Base-by-base conservation (phyloP, 2,888 invertebrate species). In the Melanostoma scalare region DNA sequence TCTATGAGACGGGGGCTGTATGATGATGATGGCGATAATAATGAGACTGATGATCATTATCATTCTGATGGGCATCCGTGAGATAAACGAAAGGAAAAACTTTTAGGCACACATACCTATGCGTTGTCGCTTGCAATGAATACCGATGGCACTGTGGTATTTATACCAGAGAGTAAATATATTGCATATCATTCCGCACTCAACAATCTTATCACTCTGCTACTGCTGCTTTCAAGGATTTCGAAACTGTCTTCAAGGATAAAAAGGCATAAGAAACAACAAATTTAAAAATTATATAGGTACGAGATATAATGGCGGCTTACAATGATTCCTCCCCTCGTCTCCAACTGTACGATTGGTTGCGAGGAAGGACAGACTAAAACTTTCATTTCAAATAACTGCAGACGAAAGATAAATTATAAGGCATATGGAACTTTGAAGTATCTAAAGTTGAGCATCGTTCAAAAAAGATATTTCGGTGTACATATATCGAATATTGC, bases 41-140 rank as follows among this genome's bases (percentile, higher is more conserved):
- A 63, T 40, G 52, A 81, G 53, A 35, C 65, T 50, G 65, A 48
- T 67, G 38, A 71, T 75, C 65, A 71, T 79, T 74, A 67, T 79
- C 65, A 79, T 82, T 77, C 81, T 61, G 67, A 38, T 44, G 61
- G 50, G 79, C 72, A 81, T 76, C 72, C 61, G 61, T 81, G 72
- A 81, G 72, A 81, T 72, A 76, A 76, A 81, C 67, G 72, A 72
- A 76, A 81, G 67, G 61, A 74, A 69, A 79, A 74, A 76, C 65
- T 76, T 71, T 58, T 61, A 68, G 67, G 53, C 65, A 10, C 53
- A 67, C 67, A 72, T 63, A 75, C 6, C 20, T n/a, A 50, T 10
- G 4, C 42, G 36, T 48, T 67, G 53, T 69, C 65, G 33, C 76
- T 68, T 76, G 65, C 69, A 71, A 58, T 80, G 75, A 80, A 75